These are phyloP conservation scores for Smittia sp. DNA, from an alignment of 2,888 invertebrate genomes.

Conservation along the genomic window DNA sequence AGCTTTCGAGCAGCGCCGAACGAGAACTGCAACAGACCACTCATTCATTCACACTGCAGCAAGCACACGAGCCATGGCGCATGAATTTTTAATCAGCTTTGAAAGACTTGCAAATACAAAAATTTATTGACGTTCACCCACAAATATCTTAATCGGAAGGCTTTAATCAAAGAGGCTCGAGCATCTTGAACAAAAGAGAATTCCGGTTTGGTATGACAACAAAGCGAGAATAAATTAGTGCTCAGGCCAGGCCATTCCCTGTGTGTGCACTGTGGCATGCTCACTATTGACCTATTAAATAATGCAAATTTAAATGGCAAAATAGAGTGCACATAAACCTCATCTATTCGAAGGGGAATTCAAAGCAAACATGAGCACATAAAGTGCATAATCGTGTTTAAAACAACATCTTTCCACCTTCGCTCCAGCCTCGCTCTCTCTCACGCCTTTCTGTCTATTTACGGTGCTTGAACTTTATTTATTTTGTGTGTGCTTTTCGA, in stretches of 20 bases:
- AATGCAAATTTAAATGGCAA: conserved; percentile 22
- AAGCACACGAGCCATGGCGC: no score
- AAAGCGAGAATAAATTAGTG: background rate
- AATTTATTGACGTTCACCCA: no score
- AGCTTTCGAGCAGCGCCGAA: no score
- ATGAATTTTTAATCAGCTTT: no score
- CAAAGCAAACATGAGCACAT: conserved; percentile 22
- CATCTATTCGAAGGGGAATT: background rate
- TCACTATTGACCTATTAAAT: conserved; percentile 40
- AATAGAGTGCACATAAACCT: background rate
- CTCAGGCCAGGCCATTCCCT: background rate
- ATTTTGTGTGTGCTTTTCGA: conserved; percentile 11
- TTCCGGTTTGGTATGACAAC: conserved; percentile 10
- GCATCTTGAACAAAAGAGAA: conserved; percentile 18
- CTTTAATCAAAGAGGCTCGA: conserved; percentile 13
- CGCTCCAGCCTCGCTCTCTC: background rate
- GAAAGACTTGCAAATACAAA: no score
- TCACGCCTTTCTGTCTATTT: background rate
- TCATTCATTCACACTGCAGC: no score
- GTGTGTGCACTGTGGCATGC: background rate
- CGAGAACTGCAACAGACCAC: no score
- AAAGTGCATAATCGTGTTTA: conserved; percentile 28
- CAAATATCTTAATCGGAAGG: no score
- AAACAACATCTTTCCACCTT: conserved; percentile 33
- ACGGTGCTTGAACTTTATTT: conserved; percentile 15